Evolutionary conservation across 1,140 invertebrate genomes (phyloP).

Genomic region (Nomia melanderi): DNA sequence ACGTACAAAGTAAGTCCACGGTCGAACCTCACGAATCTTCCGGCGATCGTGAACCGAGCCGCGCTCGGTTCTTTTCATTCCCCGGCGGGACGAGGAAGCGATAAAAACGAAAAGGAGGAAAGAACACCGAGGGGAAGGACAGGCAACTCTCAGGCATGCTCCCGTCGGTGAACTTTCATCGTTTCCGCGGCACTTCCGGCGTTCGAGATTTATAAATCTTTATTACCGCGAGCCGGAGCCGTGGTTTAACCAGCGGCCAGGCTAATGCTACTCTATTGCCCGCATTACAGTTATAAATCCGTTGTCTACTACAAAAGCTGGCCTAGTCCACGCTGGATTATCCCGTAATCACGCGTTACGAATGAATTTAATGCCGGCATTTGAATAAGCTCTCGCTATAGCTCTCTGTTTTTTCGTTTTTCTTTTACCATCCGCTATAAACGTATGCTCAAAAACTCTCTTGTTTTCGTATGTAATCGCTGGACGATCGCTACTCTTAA

Average conservation of each 20-base stretch:
- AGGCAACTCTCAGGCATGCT: background rate
- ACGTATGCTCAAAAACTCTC: background rate
- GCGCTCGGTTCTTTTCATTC: background rate
- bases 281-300: conserved; percentile 61
- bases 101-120: background rate
- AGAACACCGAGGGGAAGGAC: background rate
- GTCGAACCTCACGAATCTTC: background rate
- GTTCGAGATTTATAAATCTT: conserved; percentile 51
- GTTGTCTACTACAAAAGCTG: conserved; percentile 37
- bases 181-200: conserved; percentile 11
- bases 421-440: background rate
- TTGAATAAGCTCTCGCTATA: conserved; percentile 28
- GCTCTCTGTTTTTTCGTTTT: too few relatives aligned
- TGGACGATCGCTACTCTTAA: too few relatives aligned
- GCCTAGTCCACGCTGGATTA: conserved; percentile 43
- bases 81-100: background rate
- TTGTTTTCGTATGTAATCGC: too few relatives aligned
- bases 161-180: conserved; percentile 36
- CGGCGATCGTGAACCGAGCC: background rate
- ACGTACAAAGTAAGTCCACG: background rate
- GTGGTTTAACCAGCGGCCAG: conserved; percentile 25
- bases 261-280: conserved; percentile 53
- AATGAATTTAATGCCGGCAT: conserved; percentile 50
- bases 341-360: conserved; percentile 49
- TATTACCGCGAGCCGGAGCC: conserved; percentile 37